Percentiles rank a stretch among this genome's conserved stretches.
These are phyloP conservation scores for Trematomus bernacchii DNA, from an alignment of 2,797 vertebrate species.

Conservation along the genomic window DNA sequence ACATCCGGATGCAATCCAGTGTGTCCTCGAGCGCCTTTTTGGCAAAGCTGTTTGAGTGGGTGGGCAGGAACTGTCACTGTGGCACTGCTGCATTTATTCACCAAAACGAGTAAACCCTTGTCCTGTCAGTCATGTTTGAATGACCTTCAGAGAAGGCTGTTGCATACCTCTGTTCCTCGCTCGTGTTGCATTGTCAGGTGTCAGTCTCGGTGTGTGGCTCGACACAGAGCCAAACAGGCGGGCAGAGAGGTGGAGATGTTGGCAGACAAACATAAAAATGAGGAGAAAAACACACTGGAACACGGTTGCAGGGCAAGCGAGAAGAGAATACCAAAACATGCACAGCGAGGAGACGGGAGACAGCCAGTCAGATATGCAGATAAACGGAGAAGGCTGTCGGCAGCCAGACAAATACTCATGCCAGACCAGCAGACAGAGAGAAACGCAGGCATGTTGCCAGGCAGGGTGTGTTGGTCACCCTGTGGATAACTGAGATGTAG, in stretches of 20 bases:
- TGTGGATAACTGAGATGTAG: conserved; percentile 48
- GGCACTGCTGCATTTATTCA: conserved; percentile 61
- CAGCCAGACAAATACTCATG: conserved; percentile 59
- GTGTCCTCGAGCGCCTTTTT: conserved; percentile 58
- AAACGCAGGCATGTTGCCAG: conserved; percentile 66
- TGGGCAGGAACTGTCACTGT: conserved; percentile 72
- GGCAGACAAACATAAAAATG: conserved; percentile 51
- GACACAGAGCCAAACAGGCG: conserved; percentile 56
- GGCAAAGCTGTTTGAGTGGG: conserved; percentile 59
- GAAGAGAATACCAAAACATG: conserved; percentile 65
- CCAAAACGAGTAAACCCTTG: conserved; percentile 61
- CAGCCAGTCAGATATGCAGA: conserved; percentile 73
- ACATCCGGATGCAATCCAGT: conserved; percentile 59
- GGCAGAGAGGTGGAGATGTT: conserved; percentile 49
- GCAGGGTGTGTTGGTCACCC: conserved; percentile 40
- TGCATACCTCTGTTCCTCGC: conserved; percentile 47
- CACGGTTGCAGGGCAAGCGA: conserved; percentile 51
- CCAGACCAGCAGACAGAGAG: conserved; percentile 53
- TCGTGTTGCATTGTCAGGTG: conserved; percentile 65
- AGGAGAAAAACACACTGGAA: conserved; percentile 49
- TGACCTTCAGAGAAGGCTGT: conserved; percentile 64
- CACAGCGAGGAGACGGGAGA: conserved; percentile 51
- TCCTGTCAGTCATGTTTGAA: conserved; percentile 72
- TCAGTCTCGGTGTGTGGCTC: conserved; percentile 67
- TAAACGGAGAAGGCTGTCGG: conserved; percentile 65